Base-by-base conservation (phyloP, 2,888 invertebrate species). In the Drosophila tripunctata region DNA sequence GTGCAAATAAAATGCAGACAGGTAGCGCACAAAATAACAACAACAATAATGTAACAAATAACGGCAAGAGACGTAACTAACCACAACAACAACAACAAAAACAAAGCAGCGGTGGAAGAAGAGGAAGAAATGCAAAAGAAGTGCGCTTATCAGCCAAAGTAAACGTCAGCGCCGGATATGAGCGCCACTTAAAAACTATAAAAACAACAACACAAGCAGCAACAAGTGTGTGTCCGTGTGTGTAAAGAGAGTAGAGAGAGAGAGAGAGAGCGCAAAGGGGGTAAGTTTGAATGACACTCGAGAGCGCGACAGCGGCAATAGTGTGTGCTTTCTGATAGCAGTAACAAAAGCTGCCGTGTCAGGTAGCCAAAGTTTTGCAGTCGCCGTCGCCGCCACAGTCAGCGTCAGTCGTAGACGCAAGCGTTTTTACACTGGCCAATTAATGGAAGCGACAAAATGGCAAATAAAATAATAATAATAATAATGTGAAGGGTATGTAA, bases 121-220 rank as follows among this genome's bases (percentile, higher is more conserved):
- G 35, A 35, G 31, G 40, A 27, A 22, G 60, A 19, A 55, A 45
- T 65, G 35, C 43, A 31, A 41, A 57, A 57, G 63, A 81, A 87
- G 67, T 78, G 64, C 74, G 82, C 87, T 88, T 88, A 88, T 86
- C 86, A 86, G 82, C 47, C 73, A 71, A 71, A 66, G 77, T 65
- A 79, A 86, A 79, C 55, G 63, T 63, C 60, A 78, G 70, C 75
- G 88, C 88, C 87, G 87, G 88, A 87, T 88, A 87, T 87, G 86
- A 76, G 75, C 83, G 87, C 88, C 88, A 87, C 88, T 85, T 85
- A 76, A 84, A 83, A 87, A 85, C 82, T 81, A 82, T 85, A 85
- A 83, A 82, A 82, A 69, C 84, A 82, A 69, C 84, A 80, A 80
- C 69, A 62, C 44, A 43, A 55, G 51, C 44, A 51, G 75, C 85